Evolutionary conservation across 2,113 vertebrate species (phyloP).

Genomic region (Seriola aureovittata): DNA sequence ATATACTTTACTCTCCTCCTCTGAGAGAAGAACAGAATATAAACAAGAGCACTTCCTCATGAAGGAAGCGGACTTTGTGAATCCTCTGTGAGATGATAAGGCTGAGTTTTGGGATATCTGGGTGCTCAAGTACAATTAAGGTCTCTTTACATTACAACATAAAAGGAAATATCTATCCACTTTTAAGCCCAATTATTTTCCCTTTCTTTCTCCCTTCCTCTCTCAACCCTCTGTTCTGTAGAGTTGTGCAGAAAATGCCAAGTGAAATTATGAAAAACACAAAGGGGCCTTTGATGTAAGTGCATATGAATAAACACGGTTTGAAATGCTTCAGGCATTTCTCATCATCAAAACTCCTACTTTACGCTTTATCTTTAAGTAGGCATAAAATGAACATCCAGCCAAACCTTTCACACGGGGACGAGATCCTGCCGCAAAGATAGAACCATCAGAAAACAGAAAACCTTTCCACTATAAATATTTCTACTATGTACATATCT

Average conservation of each 20-base stretch:
- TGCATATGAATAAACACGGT: conserved; percentile 66
- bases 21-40: neutral
- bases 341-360: conserved; percentile 55
- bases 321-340: conserved; percentile 67
- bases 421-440: conserved; percentile 41
- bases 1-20: neutral
- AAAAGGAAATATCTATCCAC: conserved; percentile 65
- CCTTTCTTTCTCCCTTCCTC: neutral
- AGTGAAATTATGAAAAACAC: conserved; percentile 69
- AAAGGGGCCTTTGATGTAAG: conserved; percentile 75
- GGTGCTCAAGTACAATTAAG: conserved; percentile 57
- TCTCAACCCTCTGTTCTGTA: conserved; percentile 32
- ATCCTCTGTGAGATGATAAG: conserved; percentile 35
- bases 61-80: conserved; percentile 13
- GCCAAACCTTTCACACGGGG: conserved; percentile 41
- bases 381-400: conserved; percentile 57
- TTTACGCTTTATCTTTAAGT: conserved; percentile 65
- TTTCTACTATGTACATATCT: too few relatives aligned
- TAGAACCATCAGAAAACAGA: conserved; percentile 20
- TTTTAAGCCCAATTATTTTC: conserved; percentile 63
- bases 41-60: conserved; percentile 9
- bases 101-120: conserved; percentile 45
- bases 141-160: conserved; percentile 65
- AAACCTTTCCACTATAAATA: neutral
- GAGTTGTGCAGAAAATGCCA: conserved; percentile 57